Conservation (phyloP, 1,140 invertebrate species). For the Eciton burchellii region DNA sequence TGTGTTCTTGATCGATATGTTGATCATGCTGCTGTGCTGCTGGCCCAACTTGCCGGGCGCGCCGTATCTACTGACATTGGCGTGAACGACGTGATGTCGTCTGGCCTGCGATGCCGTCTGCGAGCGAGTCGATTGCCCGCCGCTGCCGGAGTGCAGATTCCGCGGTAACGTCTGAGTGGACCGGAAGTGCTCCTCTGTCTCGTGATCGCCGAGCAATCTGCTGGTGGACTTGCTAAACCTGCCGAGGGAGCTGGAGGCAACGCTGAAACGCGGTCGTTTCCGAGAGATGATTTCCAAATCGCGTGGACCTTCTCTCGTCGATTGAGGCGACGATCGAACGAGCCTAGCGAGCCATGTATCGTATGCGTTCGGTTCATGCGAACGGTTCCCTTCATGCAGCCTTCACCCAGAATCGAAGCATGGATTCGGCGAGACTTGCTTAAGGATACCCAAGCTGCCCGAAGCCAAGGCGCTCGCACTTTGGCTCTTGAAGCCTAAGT, state of each 20-base stretch:
- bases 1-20: constrained; percentile 91
- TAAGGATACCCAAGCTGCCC: constrained; percentile 44
- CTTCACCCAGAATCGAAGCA: constrained; percentile 67
- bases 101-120: constrained; percentile 8
- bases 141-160: constrained; percentile 86
- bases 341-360: constrained; percentile 23
- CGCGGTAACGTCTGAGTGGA: constrained; percentile 92
- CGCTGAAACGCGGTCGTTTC: constrained; percentile 74
- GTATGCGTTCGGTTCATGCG: constrained; percentile 55
- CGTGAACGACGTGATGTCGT: constrained; percentile 37
- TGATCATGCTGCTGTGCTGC: constrained; percentile 89
- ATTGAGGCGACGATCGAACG: constrained; percentile 25
- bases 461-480: constrained; percentile 29
- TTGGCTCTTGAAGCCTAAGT: constrained; percentile 34
- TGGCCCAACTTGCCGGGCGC: constrained; percentile 77
- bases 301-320: constrained; percentile 32
- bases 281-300: constrained; percentile 52
- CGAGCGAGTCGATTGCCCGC: constrained; percentile 35
- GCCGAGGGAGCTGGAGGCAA: constrained; percentile 86
- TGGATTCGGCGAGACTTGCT: constrained; percentile 36
- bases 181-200: constrained; percentile 87
- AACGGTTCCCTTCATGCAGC: constrained; percentile 69
- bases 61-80: constrained; percentile 29
- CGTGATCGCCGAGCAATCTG: constrained; percentile 87
- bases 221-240: constrained; percentile 93